A percentile compares a stretch with the other conserved stretches of the same genome.
Evolutionary conservation across 2,797 vertebrate genomes (phyloP).

Genomic region (Myotis vivesi): DNA sequence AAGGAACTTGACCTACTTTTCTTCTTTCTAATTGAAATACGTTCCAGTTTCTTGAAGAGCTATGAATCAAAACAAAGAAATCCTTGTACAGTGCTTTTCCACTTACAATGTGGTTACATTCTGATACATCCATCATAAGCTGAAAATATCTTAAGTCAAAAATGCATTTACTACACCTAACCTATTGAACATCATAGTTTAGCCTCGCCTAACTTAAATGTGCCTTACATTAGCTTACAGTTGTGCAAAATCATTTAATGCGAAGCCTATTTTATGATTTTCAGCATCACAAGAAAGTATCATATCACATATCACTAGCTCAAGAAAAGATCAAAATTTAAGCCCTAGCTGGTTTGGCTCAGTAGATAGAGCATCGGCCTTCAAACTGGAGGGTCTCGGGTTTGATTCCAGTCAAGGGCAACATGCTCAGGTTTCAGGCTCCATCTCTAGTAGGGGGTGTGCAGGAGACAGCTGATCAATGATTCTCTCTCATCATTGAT

Average conservation of each 20-base stretch:
- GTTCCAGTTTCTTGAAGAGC: conserved; percentile 4
- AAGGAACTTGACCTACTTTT: conserved; percentile 22
- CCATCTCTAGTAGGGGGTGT: no score
- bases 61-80: conserved; percentile 41
- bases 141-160: background rate
- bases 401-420: no score
- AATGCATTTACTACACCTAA: background rate
- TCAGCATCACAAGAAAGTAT: background rate
- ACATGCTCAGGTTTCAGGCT: no score
- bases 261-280: background rate
- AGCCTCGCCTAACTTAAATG: background rate
- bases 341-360: background rate
- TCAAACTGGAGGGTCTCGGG: no score
- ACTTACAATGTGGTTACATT: background rate
- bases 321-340: background rate
- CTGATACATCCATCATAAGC: background rate
- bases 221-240: background rate
- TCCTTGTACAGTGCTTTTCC: background rate
- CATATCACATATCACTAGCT: background rate
- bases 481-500: no score
- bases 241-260: background rate
- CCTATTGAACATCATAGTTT: background rate
- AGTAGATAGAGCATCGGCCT: no score
- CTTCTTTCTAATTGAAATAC: conserved; percentile 28
- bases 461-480: no score